Percentiles rank a stretch among this genome's conserved stretches.
Evolutionary conservation across 2,888 invertebrate genomes (phyloP).

Genomic region (Theodoxus fluviatilis): DNA sequence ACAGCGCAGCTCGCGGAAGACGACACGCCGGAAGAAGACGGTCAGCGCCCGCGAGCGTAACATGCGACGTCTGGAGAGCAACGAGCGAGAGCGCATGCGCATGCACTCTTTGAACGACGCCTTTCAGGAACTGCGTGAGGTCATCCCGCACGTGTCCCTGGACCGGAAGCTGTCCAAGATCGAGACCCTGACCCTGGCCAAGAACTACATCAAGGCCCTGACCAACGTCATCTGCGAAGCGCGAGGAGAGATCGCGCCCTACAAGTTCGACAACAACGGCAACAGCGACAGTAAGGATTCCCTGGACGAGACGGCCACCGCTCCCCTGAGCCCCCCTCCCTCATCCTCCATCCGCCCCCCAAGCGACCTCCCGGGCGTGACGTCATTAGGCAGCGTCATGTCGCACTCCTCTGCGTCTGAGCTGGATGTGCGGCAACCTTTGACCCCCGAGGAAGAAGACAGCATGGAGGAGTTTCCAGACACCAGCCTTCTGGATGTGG

Average conservation of each 20-base stretch:
- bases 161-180: slow-evolving; percentile 86
- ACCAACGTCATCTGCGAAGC: slow-evolving; percentile 85
- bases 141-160: slow-evolving; percentile 85
- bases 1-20: slow-evolving; percentile 45
- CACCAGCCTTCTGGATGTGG: no score
- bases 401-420: no score
- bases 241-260: slow-evolving; percentile 76
- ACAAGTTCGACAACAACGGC: slow-evolving; percentile 67
- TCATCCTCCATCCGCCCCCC: no score
- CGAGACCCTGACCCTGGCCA: slow-evolving; percentile 85
- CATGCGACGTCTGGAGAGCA: slow-evolving; percentile 84
- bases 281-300: slow-evolving; percentile 36
- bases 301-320: slow-evolving; percentile 28
- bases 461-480: no score
- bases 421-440: no score
- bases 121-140: slow-evolving; percentile 84
- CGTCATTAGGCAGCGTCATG: no score
- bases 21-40: slow-evolving; percentile 74
- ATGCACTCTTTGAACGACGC: slow-evolving; percentile 93
- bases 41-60: slow-evolving; percentile 85
- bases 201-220: slow-evolving; percentile 88
- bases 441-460: no score
- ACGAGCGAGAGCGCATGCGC: slow-evolving; percentile 87
- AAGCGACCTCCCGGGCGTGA: no score
- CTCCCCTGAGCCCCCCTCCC: no score